Evolutionary conservation across 2,113 vertebrate species (phyloP).

Genomic region (Tichodroma muraria): DNA sequence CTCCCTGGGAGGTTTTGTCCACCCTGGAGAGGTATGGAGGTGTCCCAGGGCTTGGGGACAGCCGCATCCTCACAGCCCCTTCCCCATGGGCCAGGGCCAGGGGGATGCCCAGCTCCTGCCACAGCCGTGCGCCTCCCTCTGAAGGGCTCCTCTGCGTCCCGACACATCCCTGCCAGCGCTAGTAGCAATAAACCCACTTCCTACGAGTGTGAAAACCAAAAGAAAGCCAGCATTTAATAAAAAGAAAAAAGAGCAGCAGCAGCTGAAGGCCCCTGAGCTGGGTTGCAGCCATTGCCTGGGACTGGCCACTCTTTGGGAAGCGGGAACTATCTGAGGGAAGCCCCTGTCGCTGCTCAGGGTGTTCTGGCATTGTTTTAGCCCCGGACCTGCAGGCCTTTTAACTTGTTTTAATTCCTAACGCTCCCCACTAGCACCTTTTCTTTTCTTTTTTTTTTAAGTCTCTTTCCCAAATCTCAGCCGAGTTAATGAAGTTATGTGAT

Average conservation of each 20-base stretch:
- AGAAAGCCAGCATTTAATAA: background rate
- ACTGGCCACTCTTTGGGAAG: background rate
- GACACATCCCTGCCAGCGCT: background rate
- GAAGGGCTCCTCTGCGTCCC: background rate
- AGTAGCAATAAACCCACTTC: background rate
- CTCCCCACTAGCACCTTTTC: background rate
- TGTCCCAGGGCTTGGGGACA: background rate
- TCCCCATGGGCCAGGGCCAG: background rate
- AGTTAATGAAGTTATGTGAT: conserved; percentile 66
- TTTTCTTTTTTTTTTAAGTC: background rate
- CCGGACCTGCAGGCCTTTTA: background rate
- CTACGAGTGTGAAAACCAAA: background rate
- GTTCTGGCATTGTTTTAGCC: background rate
- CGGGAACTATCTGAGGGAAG: background rate
- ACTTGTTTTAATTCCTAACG: background rate
- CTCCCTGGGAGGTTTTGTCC: background rate
- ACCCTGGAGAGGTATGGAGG: background rate
- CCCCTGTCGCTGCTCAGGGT: background rate
- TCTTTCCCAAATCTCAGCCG: background rate
- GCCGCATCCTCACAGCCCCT: background rate
- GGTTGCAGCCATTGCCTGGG: background rate
- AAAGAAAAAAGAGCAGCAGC: background rate
- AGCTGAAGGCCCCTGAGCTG: background rate
- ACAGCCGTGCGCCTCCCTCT: fast-evolving
- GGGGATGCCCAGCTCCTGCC: background rate